phyloP scores from a whole-genome alignment of 2,113 vertebrate genomes.

The Mesitornis unicolor region DNA sequence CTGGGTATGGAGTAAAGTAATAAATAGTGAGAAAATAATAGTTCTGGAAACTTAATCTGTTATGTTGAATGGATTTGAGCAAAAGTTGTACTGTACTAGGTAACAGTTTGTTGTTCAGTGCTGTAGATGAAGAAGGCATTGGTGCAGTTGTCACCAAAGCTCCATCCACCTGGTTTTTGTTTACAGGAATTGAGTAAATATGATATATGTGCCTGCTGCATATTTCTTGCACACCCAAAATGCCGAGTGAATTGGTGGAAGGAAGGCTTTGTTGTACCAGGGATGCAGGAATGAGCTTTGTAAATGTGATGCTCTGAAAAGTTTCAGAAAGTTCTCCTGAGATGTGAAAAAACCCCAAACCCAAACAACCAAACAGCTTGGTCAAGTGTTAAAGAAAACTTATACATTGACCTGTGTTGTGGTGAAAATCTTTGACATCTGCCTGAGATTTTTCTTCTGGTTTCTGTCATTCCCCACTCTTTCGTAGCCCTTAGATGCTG shows the following conservation, averaged over 20 bases:
- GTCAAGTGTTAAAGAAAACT: neutral
- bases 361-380: neutral
- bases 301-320: neutral
- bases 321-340: neutral
- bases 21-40: neutral
- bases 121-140: neutral
- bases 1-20: neutral
- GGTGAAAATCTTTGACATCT: neutral
- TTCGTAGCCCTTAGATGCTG: neutral
- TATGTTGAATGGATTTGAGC: neutral
- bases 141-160: neutral
- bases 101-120: neutral
- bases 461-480: neutral
- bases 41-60: neutral
- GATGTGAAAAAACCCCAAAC: neutral
- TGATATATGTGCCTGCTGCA: neutral
- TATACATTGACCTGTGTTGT: accelerated
- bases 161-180: neutral
- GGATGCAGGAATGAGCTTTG: neutral
- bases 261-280: neutral
- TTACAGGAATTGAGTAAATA: neutral
- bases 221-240: neutral
- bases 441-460: neutral
- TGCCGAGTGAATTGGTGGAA: neutral
- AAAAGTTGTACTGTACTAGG: neutral